Percentiles rank a stretch among this genome's conserved stretches.
These are phyloP conservation scores for Scaptomyza parva DNA, from an alignment of 2,888 invertebrate genomes.

Conservation along the genomic window DNA sequence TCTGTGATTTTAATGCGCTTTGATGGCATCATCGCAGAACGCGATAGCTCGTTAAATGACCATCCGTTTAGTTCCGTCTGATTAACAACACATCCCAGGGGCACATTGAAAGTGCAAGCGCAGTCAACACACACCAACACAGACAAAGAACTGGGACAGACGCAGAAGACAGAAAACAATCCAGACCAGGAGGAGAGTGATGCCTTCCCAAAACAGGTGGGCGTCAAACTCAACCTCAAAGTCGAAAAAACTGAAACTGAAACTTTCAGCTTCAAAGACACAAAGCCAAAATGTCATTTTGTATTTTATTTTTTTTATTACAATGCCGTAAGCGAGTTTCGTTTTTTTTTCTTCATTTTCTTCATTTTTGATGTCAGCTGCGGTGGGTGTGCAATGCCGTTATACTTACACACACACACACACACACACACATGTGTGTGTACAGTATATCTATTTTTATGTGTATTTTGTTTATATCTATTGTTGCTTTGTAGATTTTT, in stretches of 20 bases:
- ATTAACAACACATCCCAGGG: slow-evolving; percentile 32
- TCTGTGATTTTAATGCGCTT: slow-evolving; percentile 36
- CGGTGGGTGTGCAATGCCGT: slow-evolving; percentile 60
- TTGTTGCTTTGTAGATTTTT: slow-evolving; percentile 1
- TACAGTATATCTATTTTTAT: slow-evolving; percentile 3
- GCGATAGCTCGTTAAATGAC: slow-evolving; percentile 45
- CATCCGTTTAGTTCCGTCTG: slow-evolving; percentile 12
- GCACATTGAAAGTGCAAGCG: slow-evolving; percentile 55
- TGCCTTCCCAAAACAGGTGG: slow-evolving; percentile 47
- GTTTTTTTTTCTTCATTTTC: slow-evolving; percentile 19
- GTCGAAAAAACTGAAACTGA: slow-evolving; percentile 39
- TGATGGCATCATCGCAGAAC: slow-evolving; percentile 59
- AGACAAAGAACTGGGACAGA: neutral
- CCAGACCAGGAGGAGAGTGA: slow-evolving; percentile 1
- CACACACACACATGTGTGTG: neutral
- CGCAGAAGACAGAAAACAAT: neutral
- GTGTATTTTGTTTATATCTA: slow-evolving; percentile 1
- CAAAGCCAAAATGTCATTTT: slow-evolving; percentile 55
- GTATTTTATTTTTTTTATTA: slow-evolving; percentile 49
- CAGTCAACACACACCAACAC: slow-evolving; percentile 14
- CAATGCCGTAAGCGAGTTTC: slow-evolving; percentile 31
- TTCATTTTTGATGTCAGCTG: slow-evolving; percentile 31
- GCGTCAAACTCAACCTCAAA: slow-evolving; percentile 23
- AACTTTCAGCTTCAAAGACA: slow-evolving; percentile 29
- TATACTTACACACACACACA: slow-evolving; percentile 3